Evolutionary conservation across 2,113 vertebrate species (phyloP).

Genomic region (Malurus alboscapulatus): DNA sequence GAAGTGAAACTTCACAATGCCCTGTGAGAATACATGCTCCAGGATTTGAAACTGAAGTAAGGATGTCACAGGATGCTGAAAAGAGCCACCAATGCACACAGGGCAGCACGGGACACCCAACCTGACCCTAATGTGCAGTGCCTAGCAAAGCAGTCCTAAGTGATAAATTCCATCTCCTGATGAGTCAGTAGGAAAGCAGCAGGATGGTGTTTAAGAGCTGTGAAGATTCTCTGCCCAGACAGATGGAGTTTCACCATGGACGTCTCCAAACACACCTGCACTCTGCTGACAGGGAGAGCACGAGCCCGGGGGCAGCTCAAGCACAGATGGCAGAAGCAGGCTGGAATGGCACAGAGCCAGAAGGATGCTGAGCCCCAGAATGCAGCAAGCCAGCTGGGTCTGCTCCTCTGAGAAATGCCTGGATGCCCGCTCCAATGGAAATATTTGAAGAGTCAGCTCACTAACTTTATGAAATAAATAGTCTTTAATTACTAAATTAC

Average conservation of each 20-base stretch:
- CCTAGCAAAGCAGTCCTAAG: background rate
- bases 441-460: background rate
- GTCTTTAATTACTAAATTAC: background rate
- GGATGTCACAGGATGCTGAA: background rate
- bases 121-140: background rate
- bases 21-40: background rate
- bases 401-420: background rate
- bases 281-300: accelerated
- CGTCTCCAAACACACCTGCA: background rate
- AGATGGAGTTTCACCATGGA: background rate
- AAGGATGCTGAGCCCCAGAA: background rate
- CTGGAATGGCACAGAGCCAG: background rate
- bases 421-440: background rate
- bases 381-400: background rate
- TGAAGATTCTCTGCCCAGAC: background rate
- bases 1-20: background rate
- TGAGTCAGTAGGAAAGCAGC: background rate
- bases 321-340: accelerated
- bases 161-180: background rate
- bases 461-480: background rate
- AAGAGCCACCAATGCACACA: background rate
- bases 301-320: background rate
- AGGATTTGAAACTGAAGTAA: background rate
- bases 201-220: background rate
- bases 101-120: background rate